Base-by-base conservation (phyloP, 2,113 vertebrate species). In the Psettodes erumei region DNA sequence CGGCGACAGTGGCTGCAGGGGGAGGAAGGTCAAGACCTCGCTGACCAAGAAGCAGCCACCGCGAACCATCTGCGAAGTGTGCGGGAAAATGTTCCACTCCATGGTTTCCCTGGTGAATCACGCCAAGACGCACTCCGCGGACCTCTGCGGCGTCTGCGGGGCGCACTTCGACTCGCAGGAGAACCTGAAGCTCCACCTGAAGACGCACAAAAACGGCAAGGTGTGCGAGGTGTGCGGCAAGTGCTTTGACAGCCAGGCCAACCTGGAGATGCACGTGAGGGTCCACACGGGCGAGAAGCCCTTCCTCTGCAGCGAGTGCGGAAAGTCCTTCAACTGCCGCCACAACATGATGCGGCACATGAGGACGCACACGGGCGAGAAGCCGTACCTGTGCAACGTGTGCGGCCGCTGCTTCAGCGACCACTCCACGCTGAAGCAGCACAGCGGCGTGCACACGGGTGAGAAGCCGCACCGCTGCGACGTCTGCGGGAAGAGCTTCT, bases 321-420 rank as follows among this genome's bases (percentile, higher is more conserved):
- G 84, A 0, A 86, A 86, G 0, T 91, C 88, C 62, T 91, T 91
- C 83, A 91, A 88, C 83, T 87, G 81, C 9, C 33, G 77, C 1
- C 86, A 90, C 59, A 90, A 93, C 70, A 85, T 93, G 86, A 78
- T 75, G 63, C 89, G 91, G 1, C 90, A 93, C 50, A 59, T 83
- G 43, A 28, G 87, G 71, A 88, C 67, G 2, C 90, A 72, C 85
- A 90, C 84, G 1, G 85, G 87, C 0, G 88, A 87, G 56, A 87
- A 85, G 33, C 88, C 88, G 1, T 87, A 79, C 43, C 75, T 82
- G 53, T 90, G 91, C 21, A 58, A 27, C 32, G 72, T 75, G 19
- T 93, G 91, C 12, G 84, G 86, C 4, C 66, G 79, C 0, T 23
- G 66, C 0, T 90, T 90, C 56, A 75, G 78, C 3, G 88, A 88